Conservation (phyloP, 1,140 invertebrate species). For the Andricus grossulariae region DNA sequence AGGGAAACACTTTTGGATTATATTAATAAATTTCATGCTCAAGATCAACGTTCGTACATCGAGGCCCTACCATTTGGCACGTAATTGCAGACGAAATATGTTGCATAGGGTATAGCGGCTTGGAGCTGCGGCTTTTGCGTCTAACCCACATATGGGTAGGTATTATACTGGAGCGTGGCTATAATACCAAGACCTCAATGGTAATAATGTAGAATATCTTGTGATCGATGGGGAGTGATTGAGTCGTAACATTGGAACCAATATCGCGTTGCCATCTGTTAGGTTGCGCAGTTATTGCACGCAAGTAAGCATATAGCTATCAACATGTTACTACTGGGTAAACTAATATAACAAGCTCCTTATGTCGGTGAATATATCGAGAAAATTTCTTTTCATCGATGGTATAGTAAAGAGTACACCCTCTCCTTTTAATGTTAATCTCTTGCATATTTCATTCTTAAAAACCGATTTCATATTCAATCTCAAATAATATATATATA, state of each 20-base stretch:
- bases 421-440: too few species aligned
- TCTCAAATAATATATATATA: too few species aligned
- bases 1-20: too few species aligned
- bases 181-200: conserved; percentile 55
- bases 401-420: too few species aligned
- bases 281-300: conserved; percentile 62
- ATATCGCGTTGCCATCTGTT: conserved; percentile 58
- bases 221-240: conserved; percentile 71
- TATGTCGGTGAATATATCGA: conserved; percentile 33
- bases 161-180: conserved; percentile 24
- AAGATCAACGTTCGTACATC: too few species aligned
- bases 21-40: too few species aligned
- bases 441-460: too few species aligned
- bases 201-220: conserved; percentile 69
- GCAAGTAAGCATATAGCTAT: conserved; percentile 64
- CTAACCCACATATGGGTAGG: conserved; percentile 42
- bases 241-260: conserved; percentile 68
- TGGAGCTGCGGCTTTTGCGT: conserved; percentile 38
- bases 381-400: too few species aligned
- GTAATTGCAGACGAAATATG: conserved; percentile 53
- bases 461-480: too few species aligned
- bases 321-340: conserved; percentile 58
- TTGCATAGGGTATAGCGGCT: conserved; percentile 46
- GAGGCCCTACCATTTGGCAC: neutral
- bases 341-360: conserved; percentile 63